phyloP scores from a whole-genome alignment of 2,113 vertebrate genomes.

The Peromyscus leucopus region DNA sequence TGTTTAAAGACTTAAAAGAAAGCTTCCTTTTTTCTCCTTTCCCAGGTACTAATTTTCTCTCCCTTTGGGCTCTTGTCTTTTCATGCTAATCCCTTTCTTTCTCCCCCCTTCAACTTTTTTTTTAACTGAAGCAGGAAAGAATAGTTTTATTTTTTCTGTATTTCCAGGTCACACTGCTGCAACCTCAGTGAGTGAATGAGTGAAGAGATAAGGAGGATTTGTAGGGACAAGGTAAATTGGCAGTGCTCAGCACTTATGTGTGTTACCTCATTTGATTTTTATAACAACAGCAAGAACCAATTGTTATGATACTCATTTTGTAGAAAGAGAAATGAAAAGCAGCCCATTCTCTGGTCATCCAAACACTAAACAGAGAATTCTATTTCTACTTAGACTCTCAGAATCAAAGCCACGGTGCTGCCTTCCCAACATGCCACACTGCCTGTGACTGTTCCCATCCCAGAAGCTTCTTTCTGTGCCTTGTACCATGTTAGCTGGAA shows the following conservation, averaged over 20 bases:
- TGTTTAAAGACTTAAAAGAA: slow-evolving; percentile 23
- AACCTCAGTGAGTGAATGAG: background rate
- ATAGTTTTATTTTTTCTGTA: background rate
- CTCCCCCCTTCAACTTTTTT: background rate
- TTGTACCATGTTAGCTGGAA: background rate
- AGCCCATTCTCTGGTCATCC: background rate
- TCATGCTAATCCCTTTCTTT: background rate
- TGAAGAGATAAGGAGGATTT: background rate
- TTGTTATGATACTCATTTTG: slow-evolving; percentile 6
- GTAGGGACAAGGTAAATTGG: background rate
- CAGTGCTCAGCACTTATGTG: background rate
- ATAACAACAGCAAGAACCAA: background rate
- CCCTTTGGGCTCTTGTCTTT: background rate
- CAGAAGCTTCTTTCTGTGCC: background rate
- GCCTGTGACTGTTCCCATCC: background rate
- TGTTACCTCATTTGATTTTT: slow-evolving; percentile 34
- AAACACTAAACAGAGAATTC: background rate
- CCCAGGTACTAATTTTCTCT: background rate
- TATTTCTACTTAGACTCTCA: background rate
- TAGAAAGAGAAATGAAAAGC: slow-evolving; percentile 11
- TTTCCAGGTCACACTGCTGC: background rate
- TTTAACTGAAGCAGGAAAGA: background rate
- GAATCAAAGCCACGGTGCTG: background rate
- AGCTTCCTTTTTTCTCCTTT: background rate
- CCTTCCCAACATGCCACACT: background rate